phyloP scores from a whole-genome alignment of 1,140 invertebrate species.

The Papilio machaon region DNA sequence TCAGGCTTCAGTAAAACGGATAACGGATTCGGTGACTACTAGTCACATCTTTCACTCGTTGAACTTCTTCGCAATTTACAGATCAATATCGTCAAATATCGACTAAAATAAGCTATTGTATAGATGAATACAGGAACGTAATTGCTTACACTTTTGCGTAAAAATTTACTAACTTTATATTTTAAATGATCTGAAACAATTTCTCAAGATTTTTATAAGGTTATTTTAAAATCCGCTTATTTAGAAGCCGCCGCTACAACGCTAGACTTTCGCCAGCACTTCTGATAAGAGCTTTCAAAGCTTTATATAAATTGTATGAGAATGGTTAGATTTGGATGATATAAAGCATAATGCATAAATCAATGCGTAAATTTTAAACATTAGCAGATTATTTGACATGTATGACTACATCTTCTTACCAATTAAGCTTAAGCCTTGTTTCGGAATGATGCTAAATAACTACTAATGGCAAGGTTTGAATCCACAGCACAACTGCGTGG shows the following conservation, averaged over 20 bases:
- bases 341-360: not conserved
- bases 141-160: not conserved
- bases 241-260: constrained; percentile 34
- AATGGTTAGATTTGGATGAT: not conserved
- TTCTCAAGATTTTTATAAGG: not conserved
- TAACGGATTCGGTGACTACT: too few species aligned
- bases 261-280: constrained; percentile 39
- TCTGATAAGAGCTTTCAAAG: constrained; percentile 37
- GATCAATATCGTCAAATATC: too few species aligned
- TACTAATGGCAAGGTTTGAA: too few species aligned
- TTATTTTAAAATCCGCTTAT: constrained; percentile 12
- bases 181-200: not conserved
- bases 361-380: not conserved
- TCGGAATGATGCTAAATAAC: too few species aligned
- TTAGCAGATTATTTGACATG: too few species aligned
- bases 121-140: too few species aligned
- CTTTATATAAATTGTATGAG: constrained; percentile 35
- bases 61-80: too few species aligned
- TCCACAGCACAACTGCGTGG: too few species aligned
- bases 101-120: too few species aligned
- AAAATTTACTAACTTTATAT: not conserved
- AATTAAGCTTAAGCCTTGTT: not conserved
- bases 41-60: too few species aligned
- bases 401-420: too few species aligned
- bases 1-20: too few species aligned